Conservation (phyloP, 1,140 invertebrate genomes). For the Tachypleus tridentatus region DNA sequence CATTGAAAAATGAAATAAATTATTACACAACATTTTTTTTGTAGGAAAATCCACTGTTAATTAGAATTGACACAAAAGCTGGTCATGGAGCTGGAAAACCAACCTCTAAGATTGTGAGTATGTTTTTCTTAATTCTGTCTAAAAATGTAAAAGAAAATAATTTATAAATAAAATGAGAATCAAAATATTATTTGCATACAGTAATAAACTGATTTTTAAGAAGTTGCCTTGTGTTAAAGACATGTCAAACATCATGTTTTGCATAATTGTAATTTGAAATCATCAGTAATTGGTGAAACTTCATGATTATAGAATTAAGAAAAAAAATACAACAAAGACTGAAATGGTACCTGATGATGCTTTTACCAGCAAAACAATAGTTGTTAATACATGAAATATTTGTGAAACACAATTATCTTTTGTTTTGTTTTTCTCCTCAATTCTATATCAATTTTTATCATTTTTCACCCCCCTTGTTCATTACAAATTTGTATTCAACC, state of each 20-base stretch:
- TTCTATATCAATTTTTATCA: too few relatives aligned
- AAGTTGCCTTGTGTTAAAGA: not conserved
- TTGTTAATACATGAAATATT: too few relatives aligned
- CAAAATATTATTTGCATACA: not conserved
- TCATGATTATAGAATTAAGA: not conserved
- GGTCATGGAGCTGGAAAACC: slow-evolving; percentile 95
- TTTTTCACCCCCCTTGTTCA: too few relatives aligned
- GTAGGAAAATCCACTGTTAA: slow-evolving; percentile 77
- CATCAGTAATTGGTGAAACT: not conserved
- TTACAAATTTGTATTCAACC: too few relatives aligned
- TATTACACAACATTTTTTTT: slow-evolving; percentile 16
- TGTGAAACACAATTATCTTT: too few relatives aligned
- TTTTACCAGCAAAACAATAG: too few relatives aligned
- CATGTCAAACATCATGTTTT: not conserved
- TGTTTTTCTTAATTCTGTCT: slow-evolving; percentile 1
- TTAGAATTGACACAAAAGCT: slow-evolving; percentile 83
- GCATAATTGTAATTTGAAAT: not conserved
- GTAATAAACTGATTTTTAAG: not conserved
- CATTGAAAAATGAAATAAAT: slow-evolving; percentile 10
- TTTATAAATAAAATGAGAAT: too few relatives aligned
- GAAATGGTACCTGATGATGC: too few relatives aligned
- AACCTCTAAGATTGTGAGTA: slow-evolving; percentile 71
- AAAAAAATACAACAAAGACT: too few relatives aligned
- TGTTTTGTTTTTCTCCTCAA: too few relatives aligned
- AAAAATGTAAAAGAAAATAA: not conserved